Base-by-base conservation (phyloP, 2,797 vertebrate genomes). In the Fundulus diaphanus region DNA sequence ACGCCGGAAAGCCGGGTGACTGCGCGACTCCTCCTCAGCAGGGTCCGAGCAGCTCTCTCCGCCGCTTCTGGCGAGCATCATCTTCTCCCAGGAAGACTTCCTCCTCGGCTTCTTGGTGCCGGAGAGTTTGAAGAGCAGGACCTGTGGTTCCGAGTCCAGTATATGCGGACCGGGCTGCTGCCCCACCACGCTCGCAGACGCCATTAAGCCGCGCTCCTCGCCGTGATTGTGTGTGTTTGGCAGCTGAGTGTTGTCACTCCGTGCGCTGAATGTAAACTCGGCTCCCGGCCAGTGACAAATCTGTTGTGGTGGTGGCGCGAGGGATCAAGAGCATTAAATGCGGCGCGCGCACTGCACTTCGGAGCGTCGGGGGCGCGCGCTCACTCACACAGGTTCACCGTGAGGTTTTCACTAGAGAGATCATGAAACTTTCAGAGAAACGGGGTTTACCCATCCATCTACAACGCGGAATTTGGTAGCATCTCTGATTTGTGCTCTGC, bases 141-240 rank as follows among this genome's bases (percentile, higher is more conserved):
- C 85, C 79, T 90, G 92, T 33, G 93, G 93, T n/a, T 96, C 95
- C 57, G 92, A 81, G 49, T 96, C 95, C 84, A 95, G 85, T 18
- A 90, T 89, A 59, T 94, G 93, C 66, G 87, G 92, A 81, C 83
- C 91, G 46, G 92, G 94, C 87, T 93, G 95, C 88, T 93, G 96
- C 74, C 94, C 92, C 71, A 94, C 91, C 63, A 95, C 82, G 56
- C 94, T 92, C 57, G 82, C 90, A 11, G 94, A 95, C 81, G 95
- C 95, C 95, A 96, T 96, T 15, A 66, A 37, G 63, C 24, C 70
- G 68, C 31, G 70, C 20, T 6, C 24, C 8, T 13, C 29, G 46
- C 63, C 22, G 29, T 31, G 57, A 4, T 70, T 54, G 83, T 82
- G 75, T 75, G 74, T 74, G 2, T 29, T 15, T 16, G 16, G 7